These are phyloP conservation scores for Aphrophora alni DNA, from an alignment of 2,888 invertebrate species.

Conservation along the genomic window DNA sequence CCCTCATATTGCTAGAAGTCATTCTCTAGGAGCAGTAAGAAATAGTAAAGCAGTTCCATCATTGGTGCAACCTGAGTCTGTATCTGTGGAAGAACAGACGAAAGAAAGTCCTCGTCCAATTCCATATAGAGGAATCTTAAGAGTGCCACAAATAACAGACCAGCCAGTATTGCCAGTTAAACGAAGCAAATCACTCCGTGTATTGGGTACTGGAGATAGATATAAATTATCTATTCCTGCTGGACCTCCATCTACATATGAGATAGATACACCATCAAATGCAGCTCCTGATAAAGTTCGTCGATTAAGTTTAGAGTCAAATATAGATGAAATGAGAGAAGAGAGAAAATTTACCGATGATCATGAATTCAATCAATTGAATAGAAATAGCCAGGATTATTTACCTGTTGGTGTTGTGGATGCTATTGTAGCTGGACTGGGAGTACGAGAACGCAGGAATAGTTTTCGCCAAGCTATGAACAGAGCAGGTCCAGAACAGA, in stretches of 20 bases:
- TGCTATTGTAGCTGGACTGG: slow-evolving; percentile 41
- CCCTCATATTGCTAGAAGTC: slow-evolving; percentile 48
- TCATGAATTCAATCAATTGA: background rate
- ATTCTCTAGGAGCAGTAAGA: slow-evolving; percentile 50
- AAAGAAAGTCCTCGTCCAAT: slow-evolving; percentile 43
- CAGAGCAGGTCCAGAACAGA: slow-evolving; percentile 48
- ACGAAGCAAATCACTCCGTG: slow-evolving; percentile 57
- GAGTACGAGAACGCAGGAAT: slow-evolving; percentile 54
- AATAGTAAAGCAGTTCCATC: background rate
- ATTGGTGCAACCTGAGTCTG: background rate
- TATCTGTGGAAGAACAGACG: background rate
- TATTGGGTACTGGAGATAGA: slow-evolving; percentile 52
- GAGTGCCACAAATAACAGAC: slow-evolving; percentile 44
- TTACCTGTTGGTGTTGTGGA: slow-evolving; percentile 25
- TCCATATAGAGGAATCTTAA: slow-evolving; percentile 47
- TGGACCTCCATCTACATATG: slow-evolving; percentile 31
- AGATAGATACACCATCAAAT: slow-evolving; percentile 28
- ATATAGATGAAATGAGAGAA: slow-evolving; percentile 44
- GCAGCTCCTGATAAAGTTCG: slow-evolving; percentile 13
- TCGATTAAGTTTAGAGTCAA: slow-evolving; percentile 46
- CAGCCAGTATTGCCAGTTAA: slow-evolving; percentile 54
- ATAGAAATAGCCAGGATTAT: background rate
- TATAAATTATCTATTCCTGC: slow-evolving; percentile 47
- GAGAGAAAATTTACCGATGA: background rate
- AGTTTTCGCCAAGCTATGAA: slow-evolving; percentile 55